These are phyloP conservation scores for Macrotus californicus DNA, from an alignment of 2,113 vertebrate species.

Conservation along the genomic window DNA sequence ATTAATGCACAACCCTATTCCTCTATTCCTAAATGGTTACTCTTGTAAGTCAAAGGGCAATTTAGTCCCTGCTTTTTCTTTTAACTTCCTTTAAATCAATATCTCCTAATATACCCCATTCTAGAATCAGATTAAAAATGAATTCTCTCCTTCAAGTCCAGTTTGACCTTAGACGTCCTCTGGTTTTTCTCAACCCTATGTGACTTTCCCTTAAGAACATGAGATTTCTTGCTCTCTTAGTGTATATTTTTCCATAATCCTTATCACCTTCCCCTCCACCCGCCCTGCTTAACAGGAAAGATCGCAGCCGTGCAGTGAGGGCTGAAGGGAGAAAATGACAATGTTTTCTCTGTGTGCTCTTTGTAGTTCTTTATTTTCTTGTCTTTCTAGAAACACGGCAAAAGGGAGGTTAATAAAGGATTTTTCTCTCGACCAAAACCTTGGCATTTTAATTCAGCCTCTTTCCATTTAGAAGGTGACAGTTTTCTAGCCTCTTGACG, in stretches of 20 bases:
- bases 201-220: background rate
- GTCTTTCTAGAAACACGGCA: background rate
- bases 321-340: background rate
- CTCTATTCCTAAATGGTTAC: background rate
- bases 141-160: background rate
- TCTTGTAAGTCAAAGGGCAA: background rate
- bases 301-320: background rate
- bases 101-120: background rate
- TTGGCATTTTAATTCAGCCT: background rate
- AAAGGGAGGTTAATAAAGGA: background rate
- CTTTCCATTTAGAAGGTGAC: background rate
- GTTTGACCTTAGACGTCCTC: background rate
- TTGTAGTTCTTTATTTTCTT: background rate
- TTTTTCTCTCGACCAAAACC: background rate
- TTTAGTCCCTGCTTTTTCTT: background rate
- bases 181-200: background rate
- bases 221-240: background rate
- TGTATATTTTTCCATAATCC: background rate
- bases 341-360: background rate
- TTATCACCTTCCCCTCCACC: background rate
- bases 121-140: background rate
- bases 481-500: background rate
- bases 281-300: background rate
- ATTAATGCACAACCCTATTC: background rate
- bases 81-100: background rate